phyloP scores from a whole-genome alignment of 1,140 invertebrate genomes.

The Plutomurus gul region DNA sequence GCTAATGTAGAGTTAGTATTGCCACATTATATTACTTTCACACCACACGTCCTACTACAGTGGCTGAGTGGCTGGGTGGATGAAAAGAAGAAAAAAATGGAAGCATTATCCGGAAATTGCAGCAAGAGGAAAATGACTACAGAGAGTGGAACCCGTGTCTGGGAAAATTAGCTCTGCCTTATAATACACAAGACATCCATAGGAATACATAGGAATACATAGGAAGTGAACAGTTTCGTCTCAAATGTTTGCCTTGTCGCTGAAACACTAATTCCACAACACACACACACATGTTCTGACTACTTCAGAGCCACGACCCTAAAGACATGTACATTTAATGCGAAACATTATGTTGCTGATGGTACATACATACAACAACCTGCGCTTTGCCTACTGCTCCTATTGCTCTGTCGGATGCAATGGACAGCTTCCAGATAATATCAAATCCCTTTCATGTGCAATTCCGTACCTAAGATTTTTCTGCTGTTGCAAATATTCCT shows the following conservation, averaged over 20 bases:
- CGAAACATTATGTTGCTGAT: not conserved
- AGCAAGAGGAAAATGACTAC: not conserved
- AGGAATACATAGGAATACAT: not conserved
- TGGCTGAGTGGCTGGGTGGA: not conserved
- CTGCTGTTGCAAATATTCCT: too few relatives aligned
- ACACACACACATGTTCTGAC: not conserved
- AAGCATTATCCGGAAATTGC: conserved; percentile 1
- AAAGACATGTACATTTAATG: not conserved
- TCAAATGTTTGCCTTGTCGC: not conserved
- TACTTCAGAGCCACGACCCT: not conserved
- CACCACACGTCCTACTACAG: not conserved
- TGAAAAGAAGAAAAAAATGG: not conserved
- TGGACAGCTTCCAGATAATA: not conserved
- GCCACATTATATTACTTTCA: not conserved
- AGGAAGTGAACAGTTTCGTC: not conserved
- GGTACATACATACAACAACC: not conserved
- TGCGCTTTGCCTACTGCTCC: not conserved
- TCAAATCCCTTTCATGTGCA: not conserved
- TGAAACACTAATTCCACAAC: not conserved
- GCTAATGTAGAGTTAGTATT: too few relatives aligned
- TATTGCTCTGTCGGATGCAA: not conserved
- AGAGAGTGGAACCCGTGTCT: not conserved
- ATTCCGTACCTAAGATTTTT: too few relatives aligned
- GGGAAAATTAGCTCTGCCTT: not conserved
- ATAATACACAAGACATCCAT: not conserved